Evolutionary conservation across 2,113 vertebrate species (phyloP).

Genomic region (Athene noctua): DNA sequence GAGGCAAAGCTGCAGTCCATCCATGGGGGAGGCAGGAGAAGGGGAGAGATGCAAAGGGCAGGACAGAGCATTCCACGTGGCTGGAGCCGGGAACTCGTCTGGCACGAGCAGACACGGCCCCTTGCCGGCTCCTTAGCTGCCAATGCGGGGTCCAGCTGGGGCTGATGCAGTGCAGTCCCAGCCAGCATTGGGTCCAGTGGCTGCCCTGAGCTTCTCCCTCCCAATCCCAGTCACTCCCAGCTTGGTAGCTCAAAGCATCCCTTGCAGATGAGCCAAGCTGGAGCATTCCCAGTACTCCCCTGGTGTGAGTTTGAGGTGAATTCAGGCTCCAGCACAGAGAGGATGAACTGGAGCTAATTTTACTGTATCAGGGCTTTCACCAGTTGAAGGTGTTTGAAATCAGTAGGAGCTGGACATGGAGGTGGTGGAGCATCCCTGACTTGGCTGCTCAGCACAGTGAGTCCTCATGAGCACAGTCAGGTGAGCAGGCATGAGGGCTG

Average conservation of each 20-base stretch:
- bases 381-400: neutral
- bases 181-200: fast-evolving
- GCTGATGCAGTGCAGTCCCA: neutral
- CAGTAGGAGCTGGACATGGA: neutral
- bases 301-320: neutral
- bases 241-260: neutral
- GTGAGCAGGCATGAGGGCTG: neutral
- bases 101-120: neutral
- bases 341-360: neutral
- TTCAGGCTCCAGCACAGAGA: neutral
- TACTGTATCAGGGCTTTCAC: neutral
- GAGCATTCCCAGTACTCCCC: neutral
- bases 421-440: neutral
- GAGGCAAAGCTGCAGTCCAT: neutral
- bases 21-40: neutral
- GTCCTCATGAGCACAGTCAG: fast-evolving
- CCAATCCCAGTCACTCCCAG: neutral
- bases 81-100: fast-evolving
- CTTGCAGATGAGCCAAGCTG: neutral
- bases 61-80: neutral
- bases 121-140: neutral
- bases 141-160: fast-evolving
- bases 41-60: neutral
- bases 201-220: neutral
- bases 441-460: neutral